A percentile compares a stretch with the other conserved stretches of the same genome.
Evolutionary conservation across 2,888 invertebrate species (phyloP).

Genomic region (Drosophila aldrichi): DNA sequence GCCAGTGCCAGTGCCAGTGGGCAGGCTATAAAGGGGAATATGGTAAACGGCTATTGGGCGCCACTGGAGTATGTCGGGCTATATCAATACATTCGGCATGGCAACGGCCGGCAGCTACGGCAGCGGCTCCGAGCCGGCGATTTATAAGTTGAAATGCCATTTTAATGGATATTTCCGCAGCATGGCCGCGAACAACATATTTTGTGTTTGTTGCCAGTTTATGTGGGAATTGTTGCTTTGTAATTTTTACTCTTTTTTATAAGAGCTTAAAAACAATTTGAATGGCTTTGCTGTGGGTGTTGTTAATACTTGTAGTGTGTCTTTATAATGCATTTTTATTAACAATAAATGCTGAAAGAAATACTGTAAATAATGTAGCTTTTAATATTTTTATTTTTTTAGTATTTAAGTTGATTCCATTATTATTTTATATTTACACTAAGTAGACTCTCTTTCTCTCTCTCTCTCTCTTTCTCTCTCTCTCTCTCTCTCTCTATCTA

Average conservation of each 20-base stretch:
- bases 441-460: too few species aligned
- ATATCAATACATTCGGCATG: conserved; percentile 28
- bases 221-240: conserved; percentile 1
- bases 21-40: conserved; percentile 47
- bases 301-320: conserved; percentile 14
- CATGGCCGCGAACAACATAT: conserved; percentile 59
- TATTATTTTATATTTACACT: too few species aligned
- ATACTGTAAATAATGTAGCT: conserved; percentile 15
- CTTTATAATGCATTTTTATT: background rate
- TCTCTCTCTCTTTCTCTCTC: too few species aligned
- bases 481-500: too few species aligned
- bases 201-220: conserved; percentile 41
- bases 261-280: conserved; percentile 12
- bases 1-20: conserved; percentile 40
- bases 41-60: conserved; percentile 38
- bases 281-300: background rate
- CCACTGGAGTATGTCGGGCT: conserved; percentile 11
- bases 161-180: conserved; percentile 80
- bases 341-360: conserved; percentile 9
- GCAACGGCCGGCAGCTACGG: conserved; percentile 31
- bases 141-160: conserved; percentile 77
- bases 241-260: background rate
- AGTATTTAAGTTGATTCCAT: too few species aligned
- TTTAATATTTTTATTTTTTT: too few species aligned
- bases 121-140: conserved; percentile 53